Evolutionary conservation across 2,113 vertebrate genomes (phyloP), one percentile per base, ranked within the genome.

Genomic region (Typhlomys cinereus): DNA sequence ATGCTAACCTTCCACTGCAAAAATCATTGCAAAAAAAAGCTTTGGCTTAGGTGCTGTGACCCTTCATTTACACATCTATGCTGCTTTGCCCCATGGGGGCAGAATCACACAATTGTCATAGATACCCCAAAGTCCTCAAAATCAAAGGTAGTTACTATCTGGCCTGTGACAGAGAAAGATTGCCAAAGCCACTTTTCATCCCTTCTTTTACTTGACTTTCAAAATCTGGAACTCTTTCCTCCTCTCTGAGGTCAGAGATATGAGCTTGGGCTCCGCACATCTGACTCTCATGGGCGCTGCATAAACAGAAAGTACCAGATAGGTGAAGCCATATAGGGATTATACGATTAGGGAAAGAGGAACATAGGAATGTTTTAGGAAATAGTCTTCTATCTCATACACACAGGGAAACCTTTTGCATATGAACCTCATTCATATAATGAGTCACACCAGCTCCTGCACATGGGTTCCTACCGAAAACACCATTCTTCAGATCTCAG

Each of bases 151-250:
- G 27, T 83, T 81, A 70, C 39, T 70, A 14, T 59, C 62, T 85
- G 76, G 74, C 57, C 54, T 13, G 25, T 14, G 61, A 61, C 13
- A 41, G 61, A 57, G 69, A 9, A 48, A 50, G 41, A 61, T 88
- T 93, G 85, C 70, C 78, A 93, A 83, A 88, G 67, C 29, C 31
- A 59, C 25, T 39, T 91, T 70, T 75, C 57, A 79, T 82, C 41
- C 61, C 25, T 73, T 67, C 75, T 39, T 9, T 5, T 25, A 83
- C 29, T 52, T 67, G 80, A 66, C 50, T 41, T 83, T 86, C 39
- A 39, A 12, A 41, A 61, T 57, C 78, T 46, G 46, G 29, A 89
- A 90, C 52, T 54, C 18, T 46, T 50, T 59, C 46, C 36, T 69
- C 57, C 17, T 78, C 48, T 29, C 67, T 46, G 20, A 85, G 50